Conservation (phyloP, 2,888 invertebrate genomes). For the Xanthia icteritia region DNA sequence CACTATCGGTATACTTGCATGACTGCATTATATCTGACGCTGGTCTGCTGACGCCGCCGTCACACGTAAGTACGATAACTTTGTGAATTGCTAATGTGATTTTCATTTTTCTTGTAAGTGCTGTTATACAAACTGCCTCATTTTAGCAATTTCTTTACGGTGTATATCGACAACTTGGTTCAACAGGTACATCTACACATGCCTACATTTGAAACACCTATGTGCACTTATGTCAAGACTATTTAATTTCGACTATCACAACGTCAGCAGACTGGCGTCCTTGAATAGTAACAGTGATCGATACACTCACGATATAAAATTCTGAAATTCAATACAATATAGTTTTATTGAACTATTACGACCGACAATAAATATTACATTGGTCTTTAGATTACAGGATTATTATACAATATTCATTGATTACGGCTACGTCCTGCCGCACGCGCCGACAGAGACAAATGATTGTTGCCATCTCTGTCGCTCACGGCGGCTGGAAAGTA, state of each 20-base stretch:
- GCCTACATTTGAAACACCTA: conserved; percentile 35
- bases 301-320: conserved; percentile 61
- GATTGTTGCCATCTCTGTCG: conserved; percentile 14
- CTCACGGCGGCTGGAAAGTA: conserved; percentile 41
- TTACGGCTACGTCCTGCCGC: conserved; percentile 41
- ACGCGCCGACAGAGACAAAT: conserved; percentile 26
- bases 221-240: conserved; percentile 25
- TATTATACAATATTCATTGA: conserved; percentile 61
- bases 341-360: conserved; percentile 56
- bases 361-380: conserved; percentile 67
- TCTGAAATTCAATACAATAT: conserved; percentile 56
- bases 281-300: conserved; percentile 49
- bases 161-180: neutral
- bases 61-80: neutral
- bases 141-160: neutral
- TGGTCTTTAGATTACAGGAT: conserved; percentile 69
- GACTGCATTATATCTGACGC: conserved; percentile 23
- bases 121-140: neutral
- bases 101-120: conserved; percentile 9
- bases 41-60: conserved; percentile 1
- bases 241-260: neutral
- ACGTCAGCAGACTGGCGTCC: conserved; percentile 26
- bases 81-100: conserved; percentile 24
- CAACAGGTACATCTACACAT: conserved; percentile 30
- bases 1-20: conserved; percentile 41